phyloP scores from a whole-genome alignment of 2,797 vertebrate genomes.

The Hybognathus amarus region DNA sequence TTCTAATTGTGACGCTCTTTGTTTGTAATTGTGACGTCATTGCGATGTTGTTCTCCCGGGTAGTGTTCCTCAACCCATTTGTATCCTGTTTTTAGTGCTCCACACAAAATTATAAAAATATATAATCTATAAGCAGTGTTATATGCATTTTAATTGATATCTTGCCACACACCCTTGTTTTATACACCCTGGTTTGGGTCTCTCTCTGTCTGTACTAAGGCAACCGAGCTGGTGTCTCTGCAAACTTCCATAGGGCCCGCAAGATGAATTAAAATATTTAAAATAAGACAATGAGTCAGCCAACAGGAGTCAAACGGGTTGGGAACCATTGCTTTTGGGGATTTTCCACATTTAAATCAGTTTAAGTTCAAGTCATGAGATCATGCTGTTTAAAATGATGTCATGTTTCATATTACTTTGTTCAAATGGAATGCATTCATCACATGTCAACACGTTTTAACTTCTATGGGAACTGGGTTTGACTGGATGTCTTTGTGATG shows the following conservation, averaged over 20 bases:
- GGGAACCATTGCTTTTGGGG: not conserved
- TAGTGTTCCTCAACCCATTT: not conserved
- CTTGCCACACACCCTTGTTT: not conserved
- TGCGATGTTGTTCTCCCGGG: not conserved
- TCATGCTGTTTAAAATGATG: slow-evolving; percentile 3
- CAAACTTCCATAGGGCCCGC: not conserved
- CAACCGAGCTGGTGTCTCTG: not conserved
- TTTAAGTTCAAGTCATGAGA: not conserved
- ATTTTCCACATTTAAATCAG: not conserved
- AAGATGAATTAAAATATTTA: not conserved
- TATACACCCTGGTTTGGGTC: not conserved
- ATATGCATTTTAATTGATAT: not conserved
- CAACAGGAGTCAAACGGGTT: not conserved
- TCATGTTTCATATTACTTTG: not conserved
- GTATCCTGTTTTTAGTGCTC: not conserved
- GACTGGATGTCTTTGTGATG: not conserved
- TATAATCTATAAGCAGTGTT: not conserved
- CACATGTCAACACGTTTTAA: not conserved
- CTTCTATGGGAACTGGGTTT: not conserved
- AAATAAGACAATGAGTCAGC: not conserved
- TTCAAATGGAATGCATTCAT: not conserved
- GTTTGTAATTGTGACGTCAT: slow-evolving; percentile 36
- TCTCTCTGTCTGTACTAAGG: not conserved
- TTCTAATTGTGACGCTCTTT: slow-evolving; percentile 27
- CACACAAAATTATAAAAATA: not conserved